Conservation (phyloP, 2,888 invertebrate genomes). For the Hoplodrina blanda region DNA sequence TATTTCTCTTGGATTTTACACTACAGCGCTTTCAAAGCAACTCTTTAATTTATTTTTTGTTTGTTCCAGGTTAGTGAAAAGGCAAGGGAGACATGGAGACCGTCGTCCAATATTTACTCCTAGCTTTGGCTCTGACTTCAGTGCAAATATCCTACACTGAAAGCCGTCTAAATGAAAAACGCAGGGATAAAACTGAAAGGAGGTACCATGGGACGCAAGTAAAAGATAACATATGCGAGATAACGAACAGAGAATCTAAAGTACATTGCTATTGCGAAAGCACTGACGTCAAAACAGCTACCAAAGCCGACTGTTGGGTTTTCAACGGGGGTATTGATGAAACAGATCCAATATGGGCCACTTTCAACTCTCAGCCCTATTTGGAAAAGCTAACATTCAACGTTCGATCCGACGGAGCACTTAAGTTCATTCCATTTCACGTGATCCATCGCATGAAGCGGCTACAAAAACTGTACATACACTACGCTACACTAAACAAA, state of each 20-base stretch:
- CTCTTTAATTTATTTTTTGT: conserved; percentile 71
- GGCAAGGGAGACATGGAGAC: conserved; percentile 83
- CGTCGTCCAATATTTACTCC: conserved; percentile 88
- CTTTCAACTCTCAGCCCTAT: conserved; percentile 93
- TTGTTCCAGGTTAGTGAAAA: conserved; percentile 84
- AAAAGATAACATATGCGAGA: conserved; percentile 91
- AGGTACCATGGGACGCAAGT: conserved; percentile 81
- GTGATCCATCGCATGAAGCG: conserved; percentile 92
- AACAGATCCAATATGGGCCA: conserved; percentile 93
- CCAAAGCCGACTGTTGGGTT: conserved; percentile 95
- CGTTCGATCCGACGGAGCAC: conserved; percentile 92
- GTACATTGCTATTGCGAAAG: conserved; percentile 93
- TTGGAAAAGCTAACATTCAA: conserved; percentile 93
- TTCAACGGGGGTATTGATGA: conserved; percentile 92
- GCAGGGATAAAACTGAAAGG: conserved; percentile 88
- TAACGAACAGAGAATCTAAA: conserved; percentile 89
- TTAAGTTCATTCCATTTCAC: conserved; percentile 93
- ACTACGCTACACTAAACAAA: conserved; percentile 93
- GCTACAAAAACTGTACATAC: conserved; percentile 92
- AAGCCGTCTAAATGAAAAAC: conserved; percentile 89
- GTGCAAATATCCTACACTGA: conserved; percentile 89
- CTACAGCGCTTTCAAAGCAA: conserved; percentile 58
- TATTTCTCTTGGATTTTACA: conserved; percentile 33
- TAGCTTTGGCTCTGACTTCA: conserved; percentile 88
- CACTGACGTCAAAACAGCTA: conserved; percentile 90